phyloP scores from a whole-genome alignment of 2,113 vertebrate genomes.

The Pholis gunnellus region DNA sequence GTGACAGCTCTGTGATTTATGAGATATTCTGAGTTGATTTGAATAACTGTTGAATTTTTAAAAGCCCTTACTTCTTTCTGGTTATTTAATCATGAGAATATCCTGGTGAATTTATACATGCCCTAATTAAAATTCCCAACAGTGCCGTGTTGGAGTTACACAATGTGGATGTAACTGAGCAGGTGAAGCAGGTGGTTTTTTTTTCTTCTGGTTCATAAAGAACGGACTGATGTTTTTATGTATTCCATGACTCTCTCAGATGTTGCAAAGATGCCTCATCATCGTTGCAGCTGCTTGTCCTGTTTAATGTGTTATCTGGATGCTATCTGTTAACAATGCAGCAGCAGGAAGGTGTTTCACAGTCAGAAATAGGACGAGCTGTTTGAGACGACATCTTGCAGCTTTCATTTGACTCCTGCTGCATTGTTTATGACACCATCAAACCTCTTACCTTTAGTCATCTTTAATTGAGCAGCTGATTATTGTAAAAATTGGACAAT shows the following conservation, averaged over 20 bases:
- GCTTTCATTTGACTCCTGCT: conserved; percentile 23
- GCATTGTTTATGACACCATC: conserved; percentile 26
- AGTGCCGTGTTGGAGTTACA: not conserved
- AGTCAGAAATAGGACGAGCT: conserved; percentile 41
- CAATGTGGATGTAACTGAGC: not conserved
- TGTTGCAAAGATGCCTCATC: conserved; percentile 14
- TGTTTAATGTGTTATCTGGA: conserved; percentile 30
- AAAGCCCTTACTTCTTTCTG: conserved; percentile 5
- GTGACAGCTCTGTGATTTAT: conserved; percentile 28
- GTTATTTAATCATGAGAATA: conserved; percentile 21
- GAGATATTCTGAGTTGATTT: conserved; percentile 1
- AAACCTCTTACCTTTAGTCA: conserved; percentile 20
- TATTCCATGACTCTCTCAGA: conserved; percentile 9
- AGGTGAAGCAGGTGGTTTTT: conserved; percentile 8
- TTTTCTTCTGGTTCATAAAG: not conserved
- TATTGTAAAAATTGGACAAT: conserved; percentile 50
- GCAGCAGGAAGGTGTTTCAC: conserved; percentile 32
- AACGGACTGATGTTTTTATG: conserved; percentile 14
- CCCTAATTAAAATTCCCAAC: conserved; percentile 33
- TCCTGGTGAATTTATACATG: conserved; percentile 21
- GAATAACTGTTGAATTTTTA: not conserved
- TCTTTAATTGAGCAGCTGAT: conserved; percentile 34
- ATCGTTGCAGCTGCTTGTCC: conserved; percentile 18
- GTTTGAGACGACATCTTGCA: conserved; percentile 19
- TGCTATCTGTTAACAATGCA: conserved; percentile 30